Percentiles rank a stretch among this genome's conserved stretches.
Conservation (phyloP, 1,140 invertebrate species). For the Drusus annulatus region DNA sequence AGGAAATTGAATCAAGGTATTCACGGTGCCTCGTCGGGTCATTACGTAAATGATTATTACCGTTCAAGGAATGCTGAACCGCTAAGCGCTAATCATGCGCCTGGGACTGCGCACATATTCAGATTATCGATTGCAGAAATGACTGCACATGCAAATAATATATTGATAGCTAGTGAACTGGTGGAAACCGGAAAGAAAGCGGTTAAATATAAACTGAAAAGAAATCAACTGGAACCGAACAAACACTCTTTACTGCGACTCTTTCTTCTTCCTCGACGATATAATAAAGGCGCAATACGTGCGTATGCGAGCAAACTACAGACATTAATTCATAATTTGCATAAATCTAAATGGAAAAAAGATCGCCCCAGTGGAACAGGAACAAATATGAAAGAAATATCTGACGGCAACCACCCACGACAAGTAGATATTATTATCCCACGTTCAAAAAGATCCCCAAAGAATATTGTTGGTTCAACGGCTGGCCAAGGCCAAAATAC, state of each 20-base stretch:
- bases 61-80: not conserved
- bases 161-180: not conserved
- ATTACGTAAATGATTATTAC: not conserved
- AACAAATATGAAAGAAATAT: slow-evolving; percentile 40
- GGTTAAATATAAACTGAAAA: slow-evolving; percentile 43
- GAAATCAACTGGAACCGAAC: slow-evolving; percentile 31
- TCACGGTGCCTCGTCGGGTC: not conserved
- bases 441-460: not conserved
- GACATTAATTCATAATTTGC: not conserved
- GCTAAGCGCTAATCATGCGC: not conserved
- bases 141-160: slow-evolving; percentile 30
- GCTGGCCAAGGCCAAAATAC: not conserved
- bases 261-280: not conserved
- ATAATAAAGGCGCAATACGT: not conserved
- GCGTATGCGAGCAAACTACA: not conserved
- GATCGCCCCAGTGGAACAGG: slow-evolving; percentile 10
- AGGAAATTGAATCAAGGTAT: not conserved
- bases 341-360: slow-evolving; percentile 31
- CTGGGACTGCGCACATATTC: not conserved
- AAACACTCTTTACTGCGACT: not conserved
- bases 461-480: not conserved
- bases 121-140: not conserved
- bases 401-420: not conserved
- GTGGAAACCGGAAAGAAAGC: slow-evolving; percentile 43
- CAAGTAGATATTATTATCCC: not conserved